A percentile compares a stretch with the other conserved stretches of the same genome.
Conservation (phyloP, 92 coral and sea anemone genomes). For the Galaxea fascicularis region DNA sequence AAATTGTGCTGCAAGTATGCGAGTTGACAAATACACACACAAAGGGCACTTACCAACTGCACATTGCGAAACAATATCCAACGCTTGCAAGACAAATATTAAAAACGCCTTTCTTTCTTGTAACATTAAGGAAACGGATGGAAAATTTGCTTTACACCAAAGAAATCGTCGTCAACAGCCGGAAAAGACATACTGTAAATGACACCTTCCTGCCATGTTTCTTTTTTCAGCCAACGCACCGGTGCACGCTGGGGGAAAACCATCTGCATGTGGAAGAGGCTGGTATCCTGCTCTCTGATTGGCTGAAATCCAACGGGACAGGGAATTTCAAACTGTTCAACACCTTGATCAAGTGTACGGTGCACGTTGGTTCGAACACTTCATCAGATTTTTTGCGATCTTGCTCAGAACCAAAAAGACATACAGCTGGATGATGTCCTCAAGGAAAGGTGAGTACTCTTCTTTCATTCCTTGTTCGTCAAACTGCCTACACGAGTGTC, state of each 20-base stretch:
- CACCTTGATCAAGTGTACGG: slow-evolving; percentile 20
- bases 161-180: neutral
- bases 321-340: slow-evolving; percentile 66
- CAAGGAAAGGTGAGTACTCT: slow-evolving; percentile 28
- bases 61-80: neutral
- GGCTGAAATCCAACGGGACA: slow-evolving; percentile 62
- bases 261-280: slow-evolving; percentile 43
- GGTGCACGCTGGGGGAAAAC: slow-evolving; percentile 61
- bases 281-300: slow-evolving; percentile 53
- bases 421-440: slow-evolving; percentile 22
- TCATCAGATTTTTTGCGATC: slow-evolving; percentile 19
- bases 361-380: slow-evolving; percentile 53
- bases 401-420: slow-evolving; percentile 1
- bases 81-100: neutral
- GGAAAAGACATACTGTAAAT: neutral
- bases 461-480: neutral
- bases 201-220: slow-evolving; percentile 35
- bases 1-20: too few species aligned
- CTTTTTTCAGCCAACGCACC: slow-evolving; percentile 45
- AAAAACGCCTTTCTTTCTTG: slow-evolving; percentile 13
- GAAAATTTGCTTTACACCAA: neutral
- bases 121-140: slow-evolving; percentile 2
- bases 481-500: neutral
- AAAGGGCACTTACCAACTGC: slow-evolving; percentile 15
- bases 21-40: too few species aligned